Conservation (phyloP, 2,797 vertebrate species). For the Betta splendens region DNA sequence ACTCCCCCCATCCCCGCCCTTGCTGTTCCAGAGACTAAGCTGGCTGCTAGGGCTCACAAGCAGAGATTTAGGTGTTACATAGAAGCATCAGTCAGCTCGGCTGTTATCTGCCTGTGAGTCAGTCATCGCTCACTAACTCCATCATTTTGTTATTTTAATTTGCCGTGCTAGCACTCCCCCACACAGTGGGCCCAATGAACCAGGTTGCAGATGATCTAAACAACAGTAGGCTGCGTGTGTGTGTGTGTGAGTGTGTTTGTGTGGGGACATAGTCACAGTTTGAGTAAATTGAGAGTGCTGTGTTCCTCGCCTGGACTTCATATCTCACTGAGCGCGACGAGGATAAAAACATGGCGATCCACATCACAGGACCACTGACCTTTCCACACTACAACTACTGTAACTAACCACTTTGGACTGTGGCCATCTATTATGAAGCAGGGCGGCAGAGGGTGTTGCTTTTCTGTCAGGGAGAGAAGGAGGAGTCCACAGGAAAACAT, state of each 20-base stretch:
- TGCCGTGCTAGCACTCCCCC: slow-evolving; percentile 53
- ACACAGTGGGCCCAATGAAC: slow-evolving; percentile 48
- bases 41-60: slow-evolving; percentile 54
- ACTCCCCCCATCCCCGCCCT: slow-evolving; percentile 2
- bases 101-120: slow-evolving; percentile 60
- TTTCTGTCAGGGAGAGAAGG: slow-evolving; percentile 40
- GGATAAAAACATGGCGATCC: slow-evolving; percentile 31
- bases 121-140: slow-evolving; percentile 63
- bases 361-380: slow-evolving; percentile 58
- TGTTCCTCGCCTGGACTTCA: slow-evolving; percentile 30
- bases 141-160: slow-evolving; percentile 64
- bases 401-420: slow-evolving; percentile 62
- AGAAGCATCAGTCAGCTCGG: slow-evolving; percentile 49
- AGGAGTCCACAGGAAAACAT: slow-evolving; percentile 52
- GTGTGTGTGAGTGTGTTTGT: slow-evolving; percentile 30
- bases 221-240: slow-evolving; percentile 14
- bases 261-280: slow-evolving; percentile 39
- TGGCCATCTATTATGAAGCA: slow-evolving; percentile 44
- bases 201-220: slow-evolving; percentile 42
- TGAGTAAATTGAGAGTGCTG: slow-evolving; percentile 29
- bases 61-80: slow-evolving; percentile 58
- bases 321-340: slow-evolving; percentile 55
- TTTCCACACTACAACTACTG: slow-evolving; percentile 49
- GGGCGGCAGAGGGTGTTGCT: slow-evolving; percentile 41
- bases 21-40: slow-evolving; percentile 60